phyloP scores from a whole-genome alignment of 2,797 vertebrate species.

The Taeniopygia guttata region DNA sequence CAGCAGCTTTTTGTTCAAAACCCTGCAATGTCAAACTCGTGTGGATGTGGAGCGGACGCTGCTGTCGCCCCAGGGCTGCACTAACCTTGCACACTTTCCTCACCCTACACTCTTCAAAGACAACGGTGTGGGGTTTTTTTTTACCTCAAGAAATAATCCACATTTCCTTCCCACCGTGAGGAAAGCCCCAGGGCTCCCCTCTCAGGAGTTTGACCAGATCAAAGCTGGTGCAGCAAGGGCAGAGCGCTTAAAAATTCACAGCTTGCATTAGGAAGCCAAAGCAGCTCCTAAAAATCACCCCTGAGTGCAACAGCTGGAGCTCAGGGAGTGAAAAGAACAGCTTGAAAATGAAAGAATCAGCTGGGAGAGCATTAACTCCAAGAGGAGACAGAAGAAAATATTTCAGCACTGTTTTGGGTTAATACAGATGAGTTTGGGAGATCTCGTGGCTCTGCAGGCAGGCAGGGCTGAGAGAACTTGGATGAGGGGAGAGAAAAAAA shows the following conservation, averaged over 20 bases:
- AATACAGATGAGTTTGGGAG: not conserved
- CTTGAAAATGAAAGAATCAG: not conserved
- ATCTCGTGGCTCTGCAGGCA: not conserved
- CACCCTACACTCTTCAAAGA: not conserved
- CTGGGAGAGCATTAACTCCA: not conserved
- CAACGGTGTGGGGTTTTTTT: no score
- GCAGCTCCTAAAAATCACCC: not conserved
- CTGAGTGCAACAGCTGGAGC: not conserved
- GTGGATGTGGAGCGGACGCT: not conserved
- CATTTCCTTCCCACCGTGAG: not conserved
- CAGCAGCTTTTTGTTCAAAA: not conserved
- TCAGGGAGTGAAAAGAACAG: not conserved
- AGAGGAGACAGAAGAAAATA: not conserved
- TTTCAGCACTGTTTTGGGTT: fast-evolving
- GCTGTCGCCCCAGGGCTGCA: not conserved
- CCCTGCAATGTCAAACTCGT: not conserved
- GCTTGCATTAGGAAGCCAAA: not conserved
- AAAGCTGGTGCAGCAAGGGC: not conserved
- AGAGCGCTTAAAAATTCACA: not conserved
- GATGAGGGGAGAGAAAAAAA: not conserved
- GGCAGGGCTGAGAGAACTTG: not conserved
- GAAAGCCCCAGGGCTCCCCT: not conserved
- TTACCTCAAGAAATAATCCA: not conserved
- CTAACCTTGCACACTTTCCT: not conserved
- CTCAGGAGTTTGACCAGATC: not conserved